Conservation (phyloP, 2,113 vertebrate genomes). For the Oncorhynchus kisutch region DNA sequence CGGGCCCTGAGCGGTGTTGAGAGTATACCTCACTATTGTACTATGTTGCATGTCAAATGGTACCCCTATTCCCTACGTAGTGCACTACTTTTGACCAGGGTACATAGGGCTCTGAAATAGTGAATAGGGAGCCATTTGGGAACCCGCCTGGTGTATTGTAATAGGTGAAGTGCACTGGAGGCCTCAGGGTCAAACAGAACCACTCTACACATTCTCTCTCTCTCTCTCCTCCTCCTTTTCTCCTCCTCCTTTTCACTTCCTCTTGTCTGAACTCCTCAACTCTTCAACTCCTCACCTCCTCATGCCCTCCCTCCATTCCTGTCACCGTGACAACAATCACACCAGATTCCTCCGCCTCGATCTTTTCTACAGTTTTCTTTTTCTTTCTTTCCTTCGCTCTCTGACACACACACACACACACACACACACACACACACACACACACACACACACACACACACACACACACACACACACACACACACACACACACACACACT, state of each 20-base stretch:
- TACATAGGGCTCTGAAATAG: too few species aligned
- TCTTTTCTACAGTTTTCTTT: constrained; percentile 36
- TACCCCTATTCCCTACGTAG: too few species aligned
- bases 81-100: too few species aligned
- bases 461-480: not conserved
- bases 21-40: too few species aligned
- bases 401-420: not conserved
- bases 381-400: constrained; percentile 5
- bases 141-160: too few species aligned
- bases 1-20: too few species aligned
- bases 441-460: too few species aligned
- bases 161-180: too few species aligned
- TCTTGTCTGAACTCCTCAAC: constrained; percentile 53
- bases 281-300: constrained; percentile 63
- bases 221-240: constrained; percentile 24
- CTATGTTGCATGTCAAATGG: too few species aligned
- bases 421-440: too few species aligned
- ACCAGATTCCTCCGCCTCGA: constrained; percentile 60
- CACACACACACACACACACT: not conserved
- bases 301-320: constrained; percentile 44
- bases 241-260: constrained; percentile 30
- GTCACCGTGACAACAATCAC: constrained; percentile 51
- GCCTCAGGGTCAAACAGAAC: too few species aligned
- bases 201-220: constrained; percentile 11
- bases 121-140: too few species aligned